Evolutionary conservation across 2,888 invertebrate species (phyloP), one percentile per base, ranked within the genome.

Genomic region (Lasioglossum malachurum): DNA sequence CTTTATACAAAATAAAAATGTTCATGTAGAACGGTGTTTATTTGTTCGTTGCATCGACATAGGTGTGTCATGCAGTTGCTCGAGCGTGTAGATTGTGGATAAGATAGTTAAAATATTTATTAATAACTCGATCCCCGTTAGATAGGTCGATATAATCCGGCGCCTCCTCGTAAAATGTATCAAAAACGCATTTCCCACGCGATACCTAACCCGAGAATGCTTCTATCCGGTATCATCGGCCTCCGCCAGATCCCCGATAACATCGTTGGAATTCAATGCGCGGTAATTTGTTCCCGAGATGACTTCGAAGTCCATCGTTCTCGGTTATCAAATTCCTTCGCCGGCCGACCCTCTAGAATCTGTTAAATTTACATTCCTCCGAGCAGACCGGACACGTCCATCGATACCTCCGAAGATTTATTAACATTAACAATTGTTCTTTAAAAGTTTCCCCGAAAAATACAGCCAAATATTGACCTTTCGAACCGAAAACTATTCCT

Each of bases 271-370:
- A 87, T 87, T 82, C 82, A 73, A 88, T 87, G 87, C 82, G 49
- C 80, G 87, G 85, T 83, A 88, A 91, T 91, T 91, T 87, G 87
- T 91, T 84, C 83, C 64, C 81, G 80, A 46, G 80, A 83, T 78
- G 83, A 82, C 76, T 87, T 75, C 78, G 82, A 77, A 75, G 78
- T 75, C 82, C 79, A 57, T 82, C 82, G 78, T 77, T 77, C 78
- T 78, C 69, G 78, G 82, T 90, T 83, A 87, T 87, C 84, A 89
- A 84, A 87, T 87, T 89, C 83, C 87, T 80, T 35, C 67, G 64
- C 64, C 78, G 74, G 67, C 75, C 75, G 53, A 27, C 44, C 27
- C 83, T 44, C 69, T n/a, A 76, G 83, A 57, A 81, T 77, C 82
- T 71, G 69, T 81, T 75, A 67, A 88, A 82, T 89, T 85, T 78